Conservation (phyloP, 1,140 invertebrate species). For the Drosophila equinoxialis region DNA sequence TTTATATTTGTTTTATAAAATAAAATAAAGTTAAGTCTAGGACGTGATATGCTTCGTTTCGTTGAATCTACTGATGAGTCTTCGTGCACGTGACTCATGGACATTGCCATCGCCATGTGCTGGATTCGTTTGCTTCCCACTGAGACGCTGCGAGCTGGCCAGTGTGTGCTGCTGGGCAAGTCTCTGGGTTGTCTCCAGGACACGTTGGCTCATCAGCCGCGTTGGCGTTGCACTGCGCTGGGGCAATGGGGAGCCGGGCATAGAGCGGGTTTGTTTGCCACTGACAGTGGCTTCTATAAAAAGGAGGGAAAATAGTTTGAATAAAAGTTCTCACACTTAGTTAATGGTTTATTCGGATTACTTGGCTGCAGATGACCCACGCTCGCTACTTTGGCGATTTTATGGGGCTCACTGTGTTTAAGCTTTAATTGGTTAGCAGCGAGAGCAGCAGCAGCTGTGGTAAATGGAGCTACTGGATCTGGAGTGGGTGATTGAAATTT, state of each 20-base stretch:
- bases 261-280: conserved; percentile 63
- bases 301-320: conserved; percentile 12
- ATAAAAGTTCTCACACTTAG: conserved; percentile 1
- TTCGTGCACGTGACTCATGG: conserved; percentile 68
- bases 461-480: conserved; percentile 10
- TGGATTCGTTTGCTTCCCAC: conserved; percentile 13
- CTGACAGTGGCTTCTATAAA: conserved; percentile 31
- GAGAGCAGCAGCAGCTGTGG: conserved; percentile 6
- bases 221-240: conserved; percentile 62
- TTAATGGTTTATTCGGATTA: conserved; percentile 31
- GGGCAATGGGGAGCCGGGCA: conserved; percentile 76
- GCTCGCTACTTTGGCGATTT: conserved; percentile 65
- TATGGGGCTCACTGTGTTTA: conserved; percentile 34
- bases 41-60: conserved; percentile 78
- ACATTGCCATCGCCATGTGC: conserved; percentile 35
- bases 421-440: conserved; percentile 42
- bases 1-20: conserved; percentile 33
- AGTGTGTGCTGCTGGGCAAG: conserved; percentile 78
- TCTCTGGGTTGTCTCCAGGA: conserved; percentile 75
- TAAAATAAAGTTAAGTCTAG: conserved; percentile 68
- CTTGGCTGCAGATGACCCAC: conserved; percentile 59
- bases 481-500: conserved; percentile 54
- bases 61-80: conserved; percentile 72
- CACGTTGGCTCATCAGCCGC: conserved; percentile 78
- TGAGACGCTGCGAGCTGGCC: conserved; percentile 59